Conservation (phyloP, 1,140 invertebrate species). For the Zelostemma sp. region DNA sequence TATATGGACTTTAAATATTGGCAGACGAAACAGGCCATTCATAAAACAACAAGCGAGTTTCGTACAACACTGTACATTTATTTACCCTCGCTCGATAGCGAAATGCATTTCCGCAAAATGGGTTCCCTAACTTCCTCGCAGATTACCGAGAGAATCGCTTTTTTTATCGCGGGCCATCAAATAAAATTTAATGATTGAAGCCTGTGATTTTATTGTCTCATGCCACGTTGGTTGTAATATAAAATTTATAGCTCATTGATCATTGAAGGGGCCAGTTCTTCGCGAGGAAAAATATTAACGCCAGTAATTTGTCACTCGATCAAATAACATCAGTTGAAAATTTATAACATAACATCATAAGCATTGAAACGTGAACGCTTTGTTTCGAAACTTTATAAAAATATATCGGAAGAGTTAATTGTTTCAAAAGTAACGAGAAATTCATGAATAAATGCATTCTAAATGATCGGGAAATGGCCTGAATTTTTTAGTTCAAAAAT, state of each 20-base stretch:
- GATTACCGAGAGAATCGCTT: slow-evolving; percentile 24
- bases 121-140: slow-evolving; percentile 6
- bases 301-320: background rate
- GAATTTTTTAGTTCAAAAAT: too few relatives aligned
- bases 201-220: slow-evolving; percentile 31
- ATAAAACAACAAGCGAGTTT: background rate
- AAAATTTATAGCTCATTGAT: slow-evolving; percentile 35
- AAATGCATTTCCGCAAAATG: slow-evolving; percentile 4
- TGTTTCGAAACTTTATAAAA: too few relatives aligned
- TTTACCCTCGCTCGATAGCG: background rate
- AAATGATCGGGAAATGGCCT: too few relatives aligned
- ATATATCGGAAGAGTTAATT: too few relatives aligned
- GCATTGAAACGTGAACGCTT: too few relatives aligned
- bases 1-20: background rate
- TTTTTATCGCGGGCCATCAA: slow-evolving; percentile 30
- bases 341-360: background rate
- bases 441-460: too few relatives aligned
- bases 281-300: background rate
- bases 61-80: background rate
- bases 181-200: slow-evolving; percentile 30
- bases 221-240: slow-evolving; percentile 20
- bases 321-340: background rate
- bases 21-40: background rate
- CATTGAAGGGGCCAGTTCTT: slow-evolving; percentile 11
- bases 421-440: too few relatives aligned